Base-by-base conservation (phyloP, 2,888 invertebrate genomes). In the Drosophila neonasuta region DNA sequence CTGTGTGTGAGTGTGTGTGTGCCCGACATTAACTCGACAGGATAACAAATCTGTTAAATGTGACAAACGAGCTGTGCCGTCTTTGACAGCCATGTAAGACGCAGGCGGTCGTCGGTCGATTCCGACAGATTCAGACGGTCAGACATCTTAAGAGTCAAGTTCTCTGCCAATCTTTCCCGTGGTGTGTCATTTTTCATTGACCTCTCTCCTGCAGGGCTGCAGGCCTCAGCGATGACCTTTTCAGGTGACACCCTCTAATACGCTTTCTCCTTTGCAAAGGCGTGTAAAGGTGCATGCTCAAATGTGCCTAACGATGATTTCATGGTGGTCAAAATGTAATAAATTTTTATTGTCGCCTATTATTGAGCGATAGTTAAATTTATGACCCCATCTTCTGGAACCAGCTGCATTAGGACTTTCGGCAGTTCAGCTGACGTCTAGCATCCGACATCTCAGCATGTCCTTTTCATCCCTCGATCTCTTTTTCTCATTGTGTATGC, bases 1-100 rank as follows among this genome's bases (percentile, higher is more conserved):
- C 49, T 29, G 13, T 62, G 20, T 24, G 24, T 24, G 11, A n/a
- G 60, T 57, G 56, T 50, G 61, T 81, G 84, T 86, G 76, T 80
- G 88, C 81, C 80, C 86, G 89, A 90, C 88, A 88, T 88, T 89
- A 89, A 89, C 90, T 89, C 89, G 89, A 89, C 90, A 89, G 89
- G 89, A 89, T 89, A 89, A 89, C 89, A 89, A 89, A 89, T 89
- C 90, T 89, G 89, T 89, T 89, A 88, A 89, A 89, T 88, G 89
- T 89, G 89, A 90, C 90, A 89, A 89, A 89, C 90, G 89, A 89
- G 86, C 86, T 70, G 78, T 68, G 67, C 83, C 83, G 79, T 66
- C 83, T 80, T 70, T 79, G 78, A 83, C 83, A 79, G 78, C 74
- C 79, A 59, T 72, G 56, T 49, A 70, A 64, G 73, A 71, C 51